A percentile compares a stretch with the other conserved stretches of the same genome.
These are phyloP conservation scores for Poicephalus gulielmi DNA, from an alignment of 2,113 vertebrate genomes.

Conservation along the genomic window DNA sequence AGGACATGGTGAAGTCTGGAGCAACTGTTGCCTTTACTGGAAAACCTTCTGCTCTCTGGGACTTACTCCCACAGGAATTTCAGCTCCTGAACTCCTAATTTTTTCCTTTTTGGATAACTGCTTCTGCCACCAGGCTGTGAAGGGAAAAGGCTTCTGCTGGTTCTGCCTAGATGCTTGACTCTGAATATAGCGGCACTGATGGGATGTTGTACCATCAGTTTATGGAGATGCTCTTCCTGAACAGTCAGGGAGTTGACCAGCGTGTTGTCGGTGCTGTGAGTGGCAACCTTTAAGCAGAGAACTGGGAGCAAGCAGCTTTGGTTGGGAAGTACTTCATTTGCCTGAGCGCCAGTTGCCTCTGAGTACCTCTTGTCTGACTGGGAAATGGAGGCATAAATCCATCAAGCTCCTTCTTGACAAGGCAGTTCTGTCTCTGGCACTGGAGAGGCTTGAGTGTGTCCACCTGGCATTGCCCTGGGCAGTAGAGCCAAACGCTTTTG, in stretches of 20 bases:
- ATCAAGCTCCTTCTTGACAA: not conserved
- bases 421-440: not conserved
- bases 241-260: not conserved
- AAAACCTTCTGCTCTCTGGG: not conserved
- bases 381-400: not conserved
- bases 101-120: not conserved
- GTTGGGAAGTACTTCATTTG: not conserved
- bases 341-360: not conserved
- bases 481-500: not conserved
- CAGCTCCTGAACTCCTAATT: not conserved
- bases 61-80: not conserved
- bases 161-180: not conserved
- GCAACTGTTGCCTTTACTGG: not conserved
- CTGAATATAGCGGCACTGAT: not conserved
- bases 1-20: not conserved
- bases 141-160: not conserved
- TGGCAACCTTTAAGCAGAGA: not conserved
- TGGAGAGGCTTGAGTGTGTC: not conserved
- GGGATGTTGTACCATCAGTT: not conserved
- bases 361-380: not conserved
- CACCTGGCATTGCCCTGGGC: not conserved
- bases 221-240: not conserved
- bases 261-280: not conserved
- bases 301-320: not conserved
- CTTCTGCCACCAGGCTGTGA: not conserved